These are phyloP conservation scores for Megaleporinus macrocephalus DNA, from an alignment of 2,113 vertebrate species.

Conservation along the genomic window DNA sequence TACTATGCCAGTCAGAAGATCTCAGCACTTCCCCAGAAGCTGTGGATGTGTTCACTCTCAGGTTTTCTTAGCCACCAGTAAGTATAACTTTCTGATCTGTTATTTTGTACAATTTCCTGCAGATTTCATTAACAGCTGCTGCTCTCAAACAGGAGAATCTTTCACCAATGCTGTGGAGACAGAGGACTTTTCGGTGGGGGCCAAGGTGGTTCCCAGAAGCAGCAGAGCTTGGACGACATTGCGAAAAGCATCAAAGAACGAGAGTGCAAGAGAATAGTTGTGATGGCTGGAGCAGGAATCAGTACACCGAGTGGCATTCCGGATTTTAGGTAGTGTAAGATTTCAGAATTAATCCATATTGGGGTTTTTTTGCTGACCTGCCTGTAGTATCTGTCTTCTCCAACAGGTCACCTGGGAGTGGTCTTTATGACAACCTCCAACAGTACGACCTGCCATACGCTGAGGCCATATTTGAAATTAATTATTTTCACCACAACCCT, in stretches of 20 bases:
- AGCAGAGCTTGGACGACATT: constrained; percentile 79
- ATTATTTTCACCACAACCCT: constrained; percentile 88
- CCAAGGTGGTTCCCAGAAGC: constrained; percentile 15
- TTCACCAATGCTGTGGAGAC: constrained; percentile 42
- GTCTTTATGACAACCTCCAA: constrained; percentile 89
- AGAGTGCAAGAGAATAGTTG: constrained; percentile 80
- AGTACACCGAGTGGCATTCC: constrained; percentile 95
- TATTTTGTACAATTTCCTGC: background rate
- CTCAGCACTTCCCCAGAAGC: background rate
- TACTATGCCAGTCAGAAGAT: background rate
- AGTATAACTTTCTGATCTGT: background rate
- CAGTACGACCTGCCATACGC: constrained; percentile 91
- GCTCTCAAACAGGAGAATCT: background rate
- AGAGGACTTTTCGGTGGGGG: constrained; percentile 63
- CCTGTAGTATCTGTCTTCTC: background rate
- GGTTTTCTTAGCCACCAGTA: constrained; percentile 11
- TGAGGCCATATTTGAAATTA: constrained; percentile 92
- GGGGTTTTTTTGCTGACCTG: no score
- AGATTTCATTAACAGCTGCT: background rate
- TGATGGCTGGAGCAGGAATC: constrained; percentile 93
- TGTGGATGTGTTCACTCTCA: background rate
- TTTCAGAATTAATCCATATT: background rate
- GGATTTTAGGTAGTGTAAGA: constrained; percentile 86
- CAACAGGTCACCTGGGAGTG: constrained; percentile 88
- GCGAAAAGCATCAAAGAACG: constrained; percentile 71